Conservation (phyloP, 2,797 vertebrate species). For the Avahi laniger region DNA sequence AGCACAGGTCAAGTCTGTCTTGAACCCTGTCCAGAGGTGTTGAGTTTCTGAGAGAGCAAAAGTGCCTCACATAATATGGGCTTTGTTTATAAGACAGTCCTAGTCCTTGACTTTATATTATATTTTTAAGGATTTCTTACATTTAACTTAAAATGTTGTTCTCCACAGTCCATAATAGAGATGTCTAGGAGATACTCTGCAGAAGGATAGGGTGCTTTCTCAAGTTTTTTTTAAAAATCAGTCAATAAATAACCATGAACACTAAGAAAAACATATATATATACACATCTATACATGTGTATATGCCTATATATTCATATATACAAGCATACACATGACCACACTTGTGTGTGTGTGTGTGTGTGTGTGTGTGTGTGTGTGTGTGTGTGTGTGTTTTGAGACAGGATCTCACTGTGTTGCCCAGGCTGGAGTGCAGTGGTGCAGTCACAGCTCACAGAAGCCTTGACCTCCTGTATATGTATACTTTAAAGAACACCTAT, state of each 20-base stretch:
- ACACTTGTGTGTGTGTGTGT: background rate
- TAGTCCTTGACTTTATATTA: background rate
- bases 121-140: background rate
- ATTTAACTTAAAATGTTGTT: background rate
- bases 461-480: background rate
- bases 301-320: background rate
- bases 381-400: background rate
- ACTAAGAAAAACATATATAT: background rate
- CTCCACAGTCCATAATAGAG: background rate
- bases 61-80: accelerated
- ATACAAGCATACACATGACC: accelerated
- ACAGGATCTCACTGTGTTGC: background rate
- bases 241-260: background rate
- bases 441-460: background rate
- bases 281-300: background rate
- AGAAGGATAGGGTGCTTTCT: background rate
- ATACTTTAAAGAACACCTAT: background rate
- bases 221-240: background rate
- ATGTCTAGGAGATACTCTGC: background rate
- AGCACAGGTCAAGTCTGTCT: background rate
- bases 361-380: background rate
- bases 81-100: background rate
- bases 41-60: background rate
- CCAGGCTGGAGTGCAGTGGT: background rate
- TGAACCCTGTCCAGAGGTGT: background rate